Evolutionary conservation across 2,888 invertebrate genomes (phyloP), one percentile per base, ranked within the genome.

Genomic region (Morpho helenor): DNA sequence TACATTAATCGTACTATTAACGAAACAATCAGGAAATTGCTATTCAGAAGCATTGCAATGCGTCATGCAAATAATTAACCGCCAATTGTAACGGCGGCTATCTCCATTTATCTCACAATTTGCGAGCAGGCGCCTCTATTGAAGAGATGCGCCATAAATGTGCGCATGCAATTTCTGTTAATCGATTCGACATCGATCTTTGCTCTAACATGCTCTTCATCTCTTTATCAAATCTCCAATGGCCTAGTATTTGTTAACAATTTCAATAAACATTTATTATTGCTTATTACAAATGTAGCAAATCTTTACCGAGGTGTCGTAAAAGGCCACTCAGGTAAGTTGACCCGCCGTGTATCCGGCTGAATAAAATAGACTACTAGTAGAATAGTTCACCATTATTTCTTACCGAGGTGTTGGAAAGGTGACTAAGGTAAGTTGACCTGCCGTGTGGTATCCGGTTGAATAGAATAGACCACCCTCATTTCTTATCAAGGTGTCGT

Each of bases 151-250:
- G 79, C 69, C 61, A 47, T 49, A 61, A 63, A 63, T 61, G 72
- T 76, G 76, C 76, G 79, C 75, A 76, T 85, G 85, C 86, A 86
- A 88, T 84, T 86, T 72, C 79, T 72, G 80, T 80, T 85, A 89
- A 90, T 87, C 84, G 87, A 87, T 86, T 85, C 80, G 84, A 82
- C 87, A 87, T 87, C 88, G 85, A 87, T 87, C 87, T 88, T 84
- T 87, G 87, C 84, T 82, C 87, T 77, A 74, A 71, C 71, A 69
- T 77, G 80, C 84, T 86, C 84, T 88, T 82, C 81, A 83, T 86
- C 77, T 82, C 74, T 82, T 72, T 75, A 83, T 84, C 82, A 77
- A 71, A 79, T 75, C 75, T 71, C 67, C 68, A 71, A 72, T 79
- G 79, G 77, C 80, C 80, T 68, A 79, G 66, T 76, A 76, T 77